These are phyloP conservation scores for Yponomeuta evonymella DNA, from an alignment of 2,888 invertebrate species.

Conservation along the genomic window DNA sequence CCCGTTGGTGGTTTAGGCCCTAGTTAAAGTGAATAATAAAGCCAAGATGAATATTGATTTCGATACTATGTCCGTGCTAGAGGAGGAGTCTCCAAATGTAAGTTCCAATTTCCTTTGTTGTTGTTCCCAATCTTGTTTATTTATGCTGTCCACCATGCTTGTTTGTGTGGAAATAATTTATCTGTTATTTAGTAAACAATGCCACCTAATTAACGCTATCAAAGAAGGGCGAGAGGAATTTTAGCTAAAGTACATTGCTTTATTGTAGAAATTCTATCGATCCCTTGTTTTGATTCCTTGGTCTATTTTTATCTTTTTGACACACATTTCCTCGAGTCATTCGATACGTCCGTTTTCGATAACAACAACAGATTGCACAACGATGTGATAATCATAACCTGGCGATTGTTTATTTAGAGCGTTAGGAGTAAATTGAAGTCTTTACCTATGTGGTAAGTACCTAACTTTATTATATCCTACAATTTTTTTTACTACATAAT, in stretches of 20 bases:
- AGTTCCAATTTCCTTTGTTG: constrained; percentile 52
- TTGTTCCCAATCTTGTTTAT: constrained; percentile 24
- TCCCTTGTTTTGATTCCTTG: background rate
- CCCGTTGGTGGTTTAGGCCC: background rate
- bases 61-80: constrained; percentile 78
- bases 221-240: background rate
- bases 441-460: no score
- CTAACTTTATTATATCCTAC: no score
- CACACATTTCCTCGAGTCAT: constrained; percentile 13
- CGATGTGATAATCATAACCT: background rate
- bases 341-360: constrained; percentile 6
- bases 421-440: no score
- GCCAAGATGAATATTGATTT: constrained; percentile 73
- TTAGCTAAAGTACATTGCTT: background rate
- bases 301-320: constrained; percentile 13
- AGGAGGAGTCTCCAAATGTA: constrained; percentile 78
- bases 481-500: no score
- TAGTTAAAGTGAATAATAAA: background rate
- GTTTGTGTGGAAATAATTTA: background rate
- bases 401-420: no score
- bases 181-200: background rate
- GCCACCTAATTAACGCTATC: no score
- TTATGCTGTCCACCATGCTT: constrained; percentile 13
- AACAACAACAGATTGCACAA: constrained; percentile 11
- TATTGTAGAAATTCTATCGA: background rate